A percentile compares a stretch with the other conserved stretches of the same genome.
phyloP scores from a whole-genome alignment of 2,888 invertebrate species.

The Agriopis aurantiaria region DNA sequence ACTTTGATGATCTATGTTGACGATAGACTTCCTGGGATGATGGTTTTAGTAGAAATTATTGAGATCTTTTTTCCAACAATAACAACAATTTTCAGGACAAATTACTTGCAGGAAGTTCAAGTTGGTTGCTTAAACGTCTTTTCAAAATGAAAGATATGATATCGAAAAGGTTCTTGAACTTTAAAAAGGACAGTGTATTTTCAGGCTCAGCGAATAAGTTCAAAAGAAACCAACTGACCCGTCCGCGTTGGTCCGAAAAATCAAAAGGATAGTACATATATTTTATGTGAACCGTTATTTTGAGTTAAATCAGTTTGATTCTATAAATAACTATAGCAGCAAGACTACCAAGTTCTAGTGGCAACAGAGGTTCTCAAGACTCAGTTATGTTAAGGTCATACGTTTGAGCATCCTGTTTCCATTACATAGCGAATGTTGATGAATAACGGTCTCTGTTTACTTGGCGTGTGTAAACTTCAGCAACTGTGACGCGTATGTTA shows the following conservation, averaged over 20 bases:
- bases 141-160: not conserved
- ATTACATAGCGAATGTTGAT: conserved; percentile 55
- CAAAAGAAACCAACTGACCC: too few species aligned
- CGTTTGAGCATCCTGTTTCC: conserved; percentile 52
- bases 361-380: not conserved
- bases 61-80: not conserved
- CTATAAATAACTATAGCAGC: not conserved
- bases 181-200: not conserved
- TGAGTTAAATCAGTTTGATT: conserved; percentile 34
- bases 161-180: conserved; percentile 1
- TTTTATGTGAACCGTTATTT: not conserved
- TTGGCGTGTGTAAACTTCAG: conserved; percentile 44
- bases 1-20: not conserved
- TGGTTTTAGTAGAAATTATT: conserved; percentile 21
- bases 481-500: conserved; percentile 20
- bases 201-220: too few species aligned
- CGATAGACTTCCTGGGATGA: conserved; percentile 26
- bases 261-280: too few species aligned
- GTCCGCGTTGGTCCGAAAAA: too few species aligned
- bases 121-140: not conserved
- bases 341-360: not conserved
- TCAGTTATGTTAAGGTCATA: conserved; percentile 30
- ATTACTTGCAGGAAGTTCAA: not conserved
- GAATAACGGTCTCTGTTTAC: conserved; percentile 53
- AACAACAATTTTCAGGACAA: not conserved